These are phyloP conservation scores for Artibeus jamaicensis DNA, from an alignment of 2,797 vertebrate genomes.

Conservation along the genomic window DNA sequence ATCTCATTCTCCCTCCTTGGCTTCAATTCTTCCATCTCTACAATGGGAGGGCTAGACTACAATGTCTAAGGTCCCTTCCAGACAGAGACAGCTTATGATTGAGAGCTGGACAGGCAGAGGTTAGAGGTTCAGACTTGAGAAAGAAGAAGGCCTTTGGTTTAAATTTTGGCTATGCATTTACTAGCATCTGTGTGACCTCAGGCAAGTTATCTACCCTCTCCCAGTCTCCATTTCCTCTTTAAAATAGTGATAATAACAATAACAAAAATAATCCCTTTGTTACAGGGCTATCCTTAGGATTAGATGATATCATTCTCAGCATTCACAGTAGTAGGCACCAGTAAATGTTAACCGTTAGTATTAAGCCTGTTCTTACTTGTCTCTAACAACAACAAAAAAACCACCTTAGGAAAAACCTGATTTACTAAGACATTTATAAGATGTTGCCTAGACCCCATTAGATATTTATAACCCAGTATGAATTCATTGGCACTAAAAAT, in stretches of 20 bases:
- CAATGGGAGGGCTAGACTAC: not conserved
- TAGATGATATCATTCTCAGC: slow-evolving; percentile 59
- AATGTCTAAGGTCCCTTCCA: not conserved
- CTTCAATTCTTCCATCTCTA: slow-evolving; percentile 38
- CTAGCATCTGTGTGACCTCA: slow-evolving; percentile 54
- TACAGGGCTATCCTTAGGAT: slow-evolving; percentile 34
- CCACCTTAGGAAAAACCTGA: not conserved
- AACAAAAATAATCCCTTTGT: slow-evolving; percentile 47
- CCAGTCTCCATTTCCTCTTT: slow-evolving; percentile 10
- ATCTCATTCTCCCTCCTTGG: not conserved
- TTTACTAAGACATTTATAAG: slow-evolving; percentile 15
- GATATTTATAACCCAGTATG: not conserved
- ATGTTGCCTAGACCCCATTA: not conserved
- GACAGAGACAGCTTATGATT: not conserved
- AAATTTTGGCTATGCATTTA: slow-evolving; percentile 21
- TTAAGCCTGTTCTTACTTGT: slow-evolving; percentile 57
- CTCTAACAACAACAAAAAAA: slow-evolving; percentile 37
- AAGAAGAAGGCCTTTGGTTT: slow-evolving; percentile 18
- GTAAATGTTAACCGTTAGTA: slow-evolving; percentile 57
- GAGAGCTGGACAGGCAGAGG: not conserved
- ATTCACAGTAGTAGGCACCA: slow-evolving; percentile 34
- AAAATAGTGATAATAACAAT: slow-evolving; percentile 31
- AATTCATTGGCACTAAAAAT: not conserved
- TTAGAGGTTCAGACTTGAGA: slow-evolving; percentile 7
- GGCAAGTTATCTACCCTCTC: slow-evolving; percentile 51